Conservation (phyloP, 2,888 invertebrate species). For the Pristionchus exspectatus region DNA sequence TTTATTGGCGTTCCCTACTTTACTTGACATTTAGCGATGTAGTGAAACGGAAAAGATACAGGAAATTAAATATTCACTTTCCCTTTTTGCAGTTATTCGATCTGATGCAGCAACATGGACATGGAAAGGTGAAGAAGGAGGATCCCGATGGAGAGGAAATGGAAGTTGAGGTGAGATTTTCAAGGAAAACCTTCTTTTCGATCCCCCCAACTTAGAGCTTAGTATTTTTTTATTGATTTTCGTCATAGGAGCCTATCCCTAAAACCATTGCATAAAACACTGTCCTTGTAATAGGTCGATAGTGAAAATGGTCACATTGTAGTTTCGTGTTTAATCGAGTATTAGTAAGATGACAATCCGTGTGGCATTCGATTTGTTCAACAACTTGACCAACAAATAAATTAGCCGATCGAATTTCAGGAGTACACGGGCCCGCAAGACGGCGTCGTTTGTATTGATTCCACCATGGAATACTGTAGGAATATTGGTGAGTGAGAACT, state of each 20-base stretch:
- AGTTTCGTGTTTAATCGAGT: too few species aligned
- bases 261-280: too few species aligned
- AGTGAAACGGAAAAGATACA: neutral
- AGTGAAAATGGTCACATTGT: too few species aligned
- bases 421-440: slow-evolving; percentile 41
- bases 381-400: too few species aligned
- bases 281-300: too few species aligned
- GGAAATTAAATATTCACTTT: neutral
- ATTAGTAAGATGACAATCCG: too few species aligned
- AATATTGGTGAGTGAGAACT: slow-evolving; percentile 67
- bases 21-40: neutral
- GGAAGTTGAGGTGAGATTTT: slow-evolving; percentile 3
- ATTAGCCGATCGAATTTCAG: neutral
- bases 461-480: slow-evolving; percentile 77
- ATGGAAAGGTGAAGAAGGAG: slow-evolving; percentile 46
- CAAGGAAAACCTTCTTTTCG: too few species aligned
- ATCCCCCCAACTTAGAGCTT: too few species aligned
- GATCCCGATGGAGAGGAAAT: slow-evolving; percentile 43
- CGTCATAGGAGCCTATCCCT: too few species aligned
- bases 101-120: slow-evolving; percentile 58
- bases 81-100: slow-evolving; percentile 47
- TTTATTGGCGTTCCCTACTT: too few species aligned
- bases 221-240: too few species aligned
- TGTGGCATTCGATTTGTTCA: neutral
- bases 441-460: slow-evolving; percentile 71